Evolutionary conservation across 2,888 invertebrate species (phyloP), one percentile per base, ranked within the genome.

Genomic region (Chalcis sispes): DNA sequence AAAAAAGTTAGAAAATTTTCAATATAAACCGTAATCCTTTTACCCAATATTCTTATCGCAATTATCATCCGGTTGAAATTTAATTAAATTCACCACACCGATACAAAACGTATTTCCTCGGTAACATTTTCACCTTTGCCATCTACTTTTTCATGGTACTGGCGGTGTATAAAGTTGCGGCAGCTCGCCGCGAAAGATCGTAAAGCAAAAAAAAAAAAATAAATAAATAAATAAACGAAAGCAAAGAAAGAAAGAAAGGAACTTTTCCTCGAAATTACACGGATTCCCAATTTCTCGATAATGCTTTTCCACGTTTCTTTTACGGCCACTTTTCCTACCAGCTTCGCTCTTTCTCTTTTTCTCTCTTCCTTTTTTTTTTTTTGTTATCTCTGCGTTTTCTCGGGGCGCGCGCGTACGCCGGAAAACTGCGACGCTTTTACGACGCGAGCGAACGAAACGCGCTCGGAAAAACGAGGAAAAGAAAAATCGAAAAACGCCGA

Each of bases 361-460:
- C 36, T 18, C 67, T 15, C 66, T 40, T 29, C 52, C 13, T 36
- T n/a, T 20, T 7, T 23, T 7, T 15, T 5, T 56, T 32, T 10
- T 7, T 46, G 15, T 40, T 18, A 42, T 20, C n/a, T 32, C 36
- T 36, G 15, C 40, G 32, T 78, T 78, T 70, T 70, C 77, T 73
- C 77, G 69, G 78, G 5, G n/a, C 1, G 7, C 70, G n/a, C 15
- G n/a, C 52, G 46, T 29, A 10, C 7, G 13, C 36, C 15, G 36
- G 25, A 46, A 61, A 29, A 77, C 76, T 79, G 76, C 78, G 69
- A 56, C 32, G 59, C 77, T 75, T 81, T 81, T 81, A 76, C 72
- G 67, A 62, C n/a, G 70, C 56, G 25, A 62, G 32, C 69, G 46
- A 65, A 79, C n/a, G n/a, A n/a, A n/a, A n/a, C n/a, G n/a, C n/a